These are phyloP conservation scores for Eilema griseolum DNA, from an alignment of 2,888 invertebrate species.

Conservation along the genomic window DNA sequence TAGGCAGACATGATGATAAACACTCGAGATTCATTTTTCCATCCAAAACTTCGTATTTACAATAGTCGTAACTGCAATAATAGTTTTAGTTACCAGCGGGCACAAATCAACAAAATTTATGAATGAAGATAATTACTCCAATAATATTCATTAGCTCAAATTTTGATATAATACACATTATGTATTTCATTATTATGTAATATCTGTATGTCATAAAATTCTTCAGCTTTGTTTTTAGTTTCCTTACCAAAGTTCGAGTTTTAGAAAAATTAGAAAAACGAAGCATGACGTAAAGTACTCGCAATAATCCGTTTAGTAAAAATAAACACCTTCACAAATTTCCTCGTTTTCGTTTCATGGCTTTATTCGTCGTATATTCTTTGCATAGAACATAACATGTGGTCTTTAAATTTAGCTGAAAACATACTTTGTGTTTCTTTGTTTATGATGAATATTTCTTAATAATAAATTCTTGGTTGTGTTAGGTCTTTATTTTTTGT, in stretches of 20 bases:
- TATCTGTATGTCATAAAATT: too few relatives aligned
- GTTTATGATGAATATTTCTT: slow-evolving; percentile 34
- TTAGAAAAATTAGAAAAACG: too few relatives aligned
- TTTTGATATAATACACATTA: too few relatives aligned
- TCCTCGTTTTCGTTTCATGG: slow-evolving; percentile 36
- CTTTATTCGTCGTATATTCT: slow-evolving; percentile 31
- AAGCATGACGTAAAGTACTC: background rate
- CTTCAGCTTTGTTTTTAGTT: background rate
- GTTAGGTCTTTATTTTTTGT: slow-evolving; percentile 35
- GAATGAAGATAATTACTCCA: too few relatives aligned
- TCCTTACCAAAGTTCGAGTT: background rate
- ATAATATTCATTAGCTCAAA: too few relatives aligned
- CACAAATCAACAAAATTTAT: too few relatives aligned
- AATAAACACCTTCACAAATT: background rate
- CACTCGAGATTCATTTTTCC: too few relatives aligned
- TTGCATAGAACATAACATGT: slow-evolving; percentile 26
- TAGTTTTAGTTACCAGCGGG: too few relatives aligned
- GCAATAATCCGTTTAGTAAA: background rate
- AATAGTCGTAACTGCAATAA: too few relatives aligned
- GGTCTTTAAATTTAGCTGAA: slow-evolving; percentile 38
- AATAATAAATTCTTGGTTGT: slow-evolving; percentile 27
- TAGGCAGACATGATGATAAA: too few relatives aligned
- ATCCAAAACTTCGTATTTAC: too few relatives aligned
- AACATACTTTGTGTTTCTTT: slow-evolving; percentile 37
- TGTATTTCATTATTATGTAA: too few relatives aligned